Conservation (phyloP, 2,797 vertebrate species). For the Hydrolagus colliei region DNA sequence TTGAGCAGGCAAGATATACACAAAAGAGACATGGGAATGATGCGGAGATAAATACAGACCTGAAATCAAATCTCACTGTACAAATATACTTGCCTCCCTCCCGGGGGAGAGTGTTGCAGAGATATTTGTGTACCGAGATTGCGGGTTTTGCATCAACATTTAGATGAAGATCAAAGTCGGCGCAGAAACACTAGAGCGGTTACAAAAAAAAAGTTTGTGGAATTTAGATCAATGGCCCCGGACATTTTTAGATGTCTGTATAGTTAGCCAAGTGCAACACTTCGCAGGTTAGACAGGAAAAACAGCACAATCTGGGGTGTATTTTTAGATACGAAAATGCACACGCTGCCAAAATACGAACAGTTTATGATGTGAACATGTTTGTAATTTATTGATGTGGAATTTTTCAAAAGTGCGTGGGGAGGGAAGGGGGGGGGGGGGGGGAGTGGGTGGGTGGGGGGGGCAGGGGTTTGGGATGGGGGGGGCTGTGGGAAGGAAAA, state of each 20-base stretch:
- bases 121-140: neutral
- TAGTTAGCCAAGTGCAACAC: neutral
- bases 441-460: too few relatives aligned
- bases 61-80: neutral
- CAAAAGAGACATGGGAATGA: neutral
- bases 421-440: neutral
- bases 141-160: neutral
- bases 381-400: neutral
- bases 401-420: neutral
- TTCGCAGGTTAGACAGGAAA: slow-evolving; percentile 19
- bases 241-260: slow-evolving; percentile 21
- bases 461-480: too few relatives aligned
- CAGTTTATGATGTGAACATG: neutral
- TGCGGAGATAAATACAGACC: neutral
- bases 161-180: neutral
- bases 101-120: neutral
- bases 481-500: too few relatives aligned
- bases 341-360: slow-evolving; percentile 1
- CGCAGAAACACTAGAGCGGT: neutral
- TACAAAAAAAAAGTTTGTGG: neutral
- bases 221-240: slow-evolving; percentile 1
- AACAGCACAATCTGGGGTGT: neutral
- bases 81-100: neutral
- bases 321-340: slow-evolving; percentile 25
- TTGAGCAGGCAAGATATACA: too few relatives aligned